Conservation (phyloP, 2,888 invertebrate genomes). For the Bombyx huttoni region DNA sequence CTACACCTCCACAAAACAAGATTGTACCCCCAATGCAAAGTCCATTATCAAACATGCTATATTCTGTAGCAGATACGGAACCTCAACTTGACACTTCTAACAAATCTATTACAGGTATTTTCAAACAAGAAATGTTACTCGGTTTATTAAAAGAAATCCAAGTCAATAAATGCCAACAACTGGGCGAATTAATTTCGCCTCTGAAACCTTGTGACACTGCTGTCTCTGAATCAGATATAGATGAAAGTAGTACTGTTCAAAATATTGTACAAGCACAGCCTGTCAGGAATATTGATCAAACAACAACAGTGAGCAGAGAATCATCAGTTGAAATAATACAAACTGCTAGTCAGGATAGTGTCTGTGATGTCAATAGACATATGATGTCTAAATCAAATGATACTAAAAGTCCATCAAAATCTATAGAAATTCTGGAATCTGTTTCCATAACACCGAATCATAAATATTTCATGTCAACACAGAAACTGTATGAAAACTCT, state of each 20-base stretch:
- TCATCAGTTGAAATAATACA: conserved; percentile 29
- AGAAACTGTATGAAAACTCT: not conserved
- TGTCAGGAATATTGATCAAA: conserved; percentile 7
- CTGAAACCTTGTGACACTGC: conserved; percentile 8
- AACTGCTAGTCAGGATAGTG: conserved; percentile 14
- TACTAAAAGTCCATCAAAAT: conserved; percentile 27
- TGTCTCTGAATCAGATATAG: conserved; percentile 3
- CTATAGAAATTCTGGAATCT: conserved; percentile 47
- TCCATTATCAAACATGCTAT: conserved; percentile 30
- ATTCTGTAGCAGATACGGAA: conserved; percentile 16
- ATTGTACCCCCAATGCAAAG: conserved; percentile 17
- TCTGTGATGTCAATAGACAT: conserved; percentile 11
- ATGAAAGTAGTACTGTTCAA: conserved; percentile 5
- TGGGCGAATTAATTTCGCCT: conserved; percentile 16
- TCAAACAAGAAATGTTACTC: conserved; percentile 34
- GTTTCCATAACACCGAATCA: conserved; percentile 25
- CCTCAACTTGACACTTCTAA: conserved; percentile 9
- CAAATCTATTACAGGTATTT: conserved; percentile 18
- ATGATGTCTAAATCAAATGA: conserved; percentile 20
- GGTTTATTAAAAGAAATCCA: conserved; percentile 38
- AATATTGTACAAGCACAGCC: not conserved
- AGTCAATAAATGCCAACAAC: conserved; percentile 18
- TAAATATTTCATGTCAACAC: not conserved
- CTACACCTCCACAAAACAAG: conserved; percentile 15
- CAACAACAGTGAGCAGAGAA: conserved; percentile 22